Conservation (phyloP, 2,113 vertebrate species). For the Tyto alba region DNA sequence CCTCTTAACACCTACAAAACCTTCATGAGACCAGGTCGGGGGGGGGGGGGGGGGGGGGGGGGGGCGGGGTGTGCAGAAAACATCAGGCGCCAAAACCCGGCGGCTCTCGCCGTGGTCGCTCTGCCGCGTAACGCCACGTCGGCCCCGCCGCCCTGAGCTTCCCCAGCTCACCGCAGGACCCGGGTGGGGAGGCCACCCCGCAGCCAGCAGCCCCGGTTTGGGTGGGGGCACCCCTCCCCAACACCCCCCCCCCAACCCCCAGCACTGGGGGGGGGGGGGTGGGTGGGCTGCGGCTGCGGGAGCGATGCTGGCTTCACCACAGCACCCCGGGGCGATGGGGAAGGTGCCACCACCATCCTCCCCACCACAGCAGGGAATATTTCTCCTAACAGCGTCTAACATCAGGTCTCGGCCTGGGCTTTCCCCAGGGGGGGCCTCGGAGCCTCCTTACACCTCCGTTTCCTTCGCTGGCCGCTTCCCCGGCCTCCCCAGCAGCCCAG, state of each 20-base stretch:
- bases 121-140: fast-evolving
- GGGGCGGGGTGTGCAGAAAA: too few species aligned
- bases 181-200: fast-evolving
- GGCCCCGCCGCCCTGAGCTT: neutral
- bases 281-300: too few species aligned
- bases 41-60: too few species aligned
- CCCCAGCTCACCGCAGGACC: neutral
- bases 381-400: neutral
- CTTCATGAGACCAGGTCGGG: fast-evolving
- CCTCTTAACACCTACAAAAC: neutral
- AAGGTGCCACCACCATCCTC: neutral
- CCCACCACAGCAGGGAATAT: fast-evolving
- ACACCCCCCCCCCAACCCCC: neutral
- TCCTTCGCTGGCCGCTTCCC: neutral
- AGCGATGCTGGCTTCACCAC: neutral
- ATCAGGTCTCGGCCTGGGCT: neutral
- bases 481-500: neutral
- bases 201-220: neutral
- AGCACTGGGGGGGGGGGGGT: too few species aligned
- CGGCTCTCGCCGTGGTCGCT: fast-evolving
- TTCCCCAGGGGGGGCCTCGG: neutral
- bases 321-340: neutral
- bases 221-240: neutral
- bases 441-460: fast-evolving
- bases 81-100: neutral